Conservation (phyloP, 2,888 invertebrate species). For the Oligia latruncula region DNA sequence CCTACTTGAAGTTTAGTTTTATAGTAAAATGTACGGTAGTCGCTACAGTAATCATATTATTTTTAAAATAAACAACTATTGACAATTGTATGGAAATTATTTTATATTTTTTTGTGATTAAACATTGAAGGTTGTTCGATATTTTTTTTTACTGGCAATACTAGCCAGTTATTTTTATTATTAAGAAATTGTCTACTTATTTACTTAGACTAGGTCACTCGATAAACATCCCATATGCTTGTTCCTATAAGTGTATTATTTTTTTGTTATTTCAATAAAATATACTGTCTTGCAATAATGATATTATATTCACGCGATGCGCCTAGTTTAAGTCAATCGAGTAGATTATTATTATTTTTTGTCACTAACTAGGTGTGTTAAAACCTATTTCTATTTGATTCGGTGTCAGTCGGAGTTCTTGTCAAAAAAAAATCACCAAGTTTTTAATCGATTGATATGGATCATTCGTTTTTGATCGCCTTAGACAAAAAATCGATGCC, state of each 20-base stretch:
- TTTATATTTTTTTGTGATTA: constrained; percentile 59
- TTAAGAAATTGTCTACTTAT: constrained; percentile 28
- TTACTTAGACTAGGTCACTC: constrained; percentile 47
- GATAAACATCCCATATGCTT: constrained; percentile 16
- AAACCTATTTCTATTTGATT: constrained; percentile 38
- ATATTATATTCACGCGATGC: constrained; percentile 8
- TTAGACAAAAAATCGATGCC: background rate
- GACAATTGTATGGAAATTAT: constrained; percentile 60
- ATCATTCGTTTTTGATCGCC: background rate
- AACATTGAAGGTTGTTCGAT: constrained; percentile 55
- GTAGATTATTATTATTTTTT: constrained; percentile 36
- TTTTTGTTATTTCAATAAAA: constrained; percentile 10
- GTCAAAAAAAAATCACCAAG: background rate
- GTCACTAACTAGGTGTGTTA: constrained; percentile 39
- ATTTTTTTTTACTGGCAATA: constrained; percentile 55
- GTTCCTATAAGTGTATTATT: background rate
- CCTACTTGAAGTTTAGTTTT: constrained; percentile 60
- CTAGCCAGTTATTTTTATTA: constrained; percentile 28
- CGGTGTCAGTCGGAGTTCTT: constrained; percentile 44
- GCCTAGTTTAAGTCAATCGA: constrained; percentile 39
- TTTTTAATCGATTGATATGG: background rate
- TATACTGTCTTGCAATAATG: constrained; percentile 16
- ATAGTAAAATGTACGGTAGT: constrained; percentile 59
- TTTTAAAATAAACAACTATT: constrained; percentile 49
- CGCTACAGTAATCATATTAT: constrained; percentile 58